phyloP scores from a whole-genome alignment of 1,140 invertebrate species.

The Kradibia gibbosae region DNA sequence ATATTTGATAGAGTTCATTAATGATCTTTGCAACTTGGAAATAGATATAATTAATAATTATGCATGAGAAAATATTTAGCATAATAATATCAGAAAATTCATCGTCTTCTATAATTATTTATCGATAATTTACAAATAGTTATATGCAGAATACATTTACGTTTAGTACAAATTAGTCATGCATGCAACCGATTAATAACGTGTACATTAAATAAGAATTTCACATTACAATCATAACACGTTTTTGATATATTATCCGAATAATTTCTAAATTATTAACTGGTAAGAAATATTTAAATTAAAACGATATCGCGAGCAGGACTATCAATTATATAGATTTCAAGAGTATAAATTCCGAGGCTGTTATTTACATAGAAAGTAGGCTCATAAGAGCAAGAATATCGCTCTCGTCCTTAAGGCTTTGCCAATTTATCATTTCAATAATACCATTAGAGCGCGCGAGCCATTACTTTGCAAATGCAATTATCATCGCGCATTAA shows the following conservation, averaged over 20 bases:
- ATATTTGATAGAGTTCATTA: no score
- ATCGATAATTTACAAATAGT: neutral
- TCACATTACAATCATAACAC: neutral
- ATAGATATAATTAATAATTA: neutral
- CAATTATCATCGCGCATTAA: conserved; percentile 42
- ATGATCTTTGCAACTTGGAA: no score
- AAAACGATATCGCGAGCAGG: neutral
- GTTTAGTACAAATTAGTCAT: neutral
- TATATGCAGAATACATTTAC: neutral
- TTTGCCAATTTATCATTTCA: conserved; percentile 33
- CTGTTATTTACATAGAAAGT: neutral
- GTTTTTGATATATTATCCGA: neutral
- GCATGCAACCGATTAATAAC: neutral
- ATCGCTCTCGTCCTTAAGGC: neutral
- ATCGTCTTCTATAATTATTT: neutral
- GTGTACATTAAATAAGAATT: neutral
- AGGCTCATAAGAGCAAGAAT: neutral
- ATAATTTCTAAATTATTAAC: neutral
- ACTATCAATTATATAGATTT: neutral
- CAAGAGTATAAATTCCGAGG: neutral
- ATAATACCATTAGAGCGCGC: conserved; percentile 35
- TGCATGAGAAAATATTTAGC: neutral
- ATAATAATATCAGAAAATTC: neutral
- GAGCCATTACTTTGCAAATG: conserved; percentile 24
- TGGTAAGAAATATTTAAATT: neutral